Percentiles rank a stretch among this genome's conserved stretches.
These are phyloP conservation scores for Rhopilema esculentum DNA, from an alignment of 30 jellyfish, hydroid and myxozoan species.

Conservation along the genomic window DNA sequence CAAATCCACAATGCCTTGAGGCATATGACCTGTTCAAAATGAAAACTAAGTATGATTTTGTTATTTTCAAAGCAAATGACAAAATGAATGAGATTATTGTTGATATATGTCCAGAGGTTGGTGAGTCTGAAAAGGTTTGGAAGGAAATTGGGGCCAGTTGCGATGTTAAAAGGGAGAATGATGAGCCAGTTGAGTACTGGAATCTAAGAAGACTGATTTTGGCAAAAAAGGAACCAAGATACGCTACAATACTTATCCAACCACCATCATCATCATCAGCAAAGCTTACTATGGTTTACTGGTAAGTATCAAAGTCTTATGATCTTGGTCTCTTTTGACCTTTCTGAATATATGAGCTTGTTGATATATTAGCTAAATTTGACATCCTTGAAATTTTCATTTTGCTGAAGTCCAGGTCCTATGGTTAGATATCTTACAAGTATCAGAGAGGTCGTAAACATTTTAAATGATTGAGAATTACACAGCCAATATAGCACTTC, in stretches of 20 bases:
- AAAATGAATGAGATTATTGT: slow-evolving; percentile 11
- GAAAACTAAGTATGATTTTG: slow-evolving; percentile 40
- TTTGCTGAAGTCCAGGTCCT: too few species aligned
- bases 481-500: too few species aligned
- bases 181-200: slow-evolving; percentile 67
- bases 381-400: too few species aligned
- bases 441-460: too few species aligned
- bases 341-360: too few species aligned
- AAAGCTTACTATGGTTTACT: slow-evolving; percentile 25
- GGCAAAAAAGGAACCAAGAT: slow-evolving; percentile 37
- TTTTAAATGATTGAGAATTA: too few species aligned
- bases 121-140: slow-evolving; percentile 50
- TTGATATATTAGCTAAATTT: too few species aligned
- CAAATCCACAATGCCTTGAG: slow-evolving; percentile 13
- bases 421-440: too few species aligned
- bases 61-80: slow-evolving; percentile 29
- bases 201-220: slow-evolving; percentile 46
- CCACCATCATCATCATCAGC: neutral
- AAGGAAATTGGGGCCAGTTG: slow-evolving; percentile 20
- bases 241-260: slow-evolving; percentile 20
- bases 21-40: slow-evolving; percentile 37
- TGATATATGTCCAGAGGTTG: slow-evolving; percentile 8
- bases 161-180: slow-evolving; percentile 42
- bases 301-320: slow-evolving; percentile 18
- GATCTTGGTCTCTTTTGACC: neutral